Evolutionary conservation across 2,113 vertebrate genomes (phyloP).

Genomic region (Trachemys scripta): DNA sequence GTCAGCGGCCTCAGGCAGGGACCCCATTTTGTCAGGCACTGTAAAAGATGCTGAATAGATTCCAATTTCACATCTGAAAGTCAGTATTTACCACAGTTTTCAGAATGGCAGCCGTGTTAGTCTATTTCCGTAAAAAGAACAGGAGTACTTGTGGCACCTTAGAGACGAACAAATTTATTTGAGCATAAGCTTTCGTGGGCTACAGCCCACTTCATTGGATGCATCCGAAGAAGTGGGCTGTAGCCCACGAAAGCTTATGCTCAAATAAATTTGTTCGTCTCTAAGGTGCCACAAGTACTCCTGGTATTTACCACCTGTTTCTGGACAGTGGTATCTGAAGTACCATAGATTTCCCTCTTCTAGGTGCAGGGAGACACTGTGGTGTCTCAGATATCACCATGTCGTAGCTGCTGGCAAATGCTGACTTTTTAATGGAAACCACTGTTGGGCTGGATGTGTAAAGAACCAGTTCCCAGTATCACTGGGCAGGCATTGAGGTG

Average conservation of each 20-base stretch:
- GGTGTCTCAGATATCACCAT: slow-evolving; percentile 13
- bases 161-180: too few species aligned
- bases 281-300: too few species aligned
- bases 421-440: neutral
- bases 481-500: neutral
- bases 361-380: slow-evolving; percentile 20
- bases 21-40: neutral
- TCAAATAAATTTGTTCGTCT: too few species aligned
- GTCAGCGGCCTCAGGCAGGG: neutral
- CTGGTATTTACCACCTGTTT: neutral
- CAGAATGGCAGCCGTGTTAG: too few species aligned
- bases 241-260: too few species aligned
- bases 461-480: slow-evolving; percentile 50
- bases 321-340: slow-evolving; percentile 24
- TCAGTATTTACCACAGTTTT: neutral
- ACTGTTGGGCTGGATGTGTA: slow-evolving; percentile 7
- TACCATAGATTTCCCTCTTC: neutral
- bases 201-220: too few species aligned
- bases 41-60: neutral
- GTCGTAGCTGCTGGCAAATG: slow-evolving; percentile 56
- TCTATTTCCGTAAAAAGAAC: too few species aligned
- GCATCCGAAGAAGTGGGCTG: too few species aligned
- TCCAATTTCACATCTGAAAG: slow-evolving; percentile 25
- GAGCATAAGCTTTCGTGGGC: too few species aligned
- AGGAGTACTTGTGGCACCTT: too few species aligned